A percentile compares a stretch with the other conserved stretches of the same genome.
These are phyloP conservation scores for Pegoplata infirma DNA, from an alignment of 2,888 invertebrate species.

Conservation along the genomic window DNA sequence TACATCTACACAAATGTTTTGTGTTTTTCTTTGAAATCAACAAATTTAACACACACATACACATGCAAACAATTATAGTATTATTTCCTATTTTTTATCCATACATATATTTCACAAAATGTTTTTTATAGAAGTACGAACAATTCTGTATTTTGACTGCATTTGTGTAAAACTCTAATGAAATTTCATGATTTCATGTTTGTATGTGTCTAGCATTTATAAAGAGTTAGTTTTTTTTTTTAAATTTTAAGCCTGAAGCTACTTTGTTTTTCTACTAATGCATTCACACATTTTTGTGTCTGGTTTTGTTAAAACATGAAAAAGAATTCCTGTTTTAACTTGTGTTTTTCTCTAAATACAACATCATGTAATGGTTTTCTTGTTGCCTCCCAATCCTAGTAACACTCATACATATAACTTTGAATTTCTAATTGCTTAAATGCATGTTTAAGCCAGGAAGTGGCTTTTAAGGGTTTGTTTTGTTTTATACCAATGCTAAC, in stretches of 20 bases:
- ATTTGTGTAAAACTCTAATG: constrained; percentile 49
- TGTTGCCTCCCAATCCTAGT: neutral
- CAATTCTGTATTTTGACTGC: constrained; percentile 50
- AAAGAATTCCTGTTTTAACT: constrained; percentile 5
- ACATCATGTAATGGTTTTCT: neutral
- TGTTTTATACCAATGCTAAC: neutral
- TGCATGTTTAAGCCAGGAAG: constrained; percentile 35
- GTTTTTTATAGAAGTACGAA: neutral
- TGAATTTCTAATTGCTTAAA: constrained; percentile 40
- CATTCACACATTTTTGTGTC: neutral
- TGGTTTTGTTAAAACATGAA: neutral
- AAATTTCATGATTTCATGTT: constrained; percentile 46
- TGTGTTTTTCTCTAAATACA: neutral
- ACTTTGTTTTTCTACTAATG: constrained; percentile 9
- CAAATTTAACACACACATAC: constrained; percentile 38
- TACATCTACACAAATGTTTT: constrained; percentile 2
- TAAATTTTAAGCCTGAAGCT: neutral
- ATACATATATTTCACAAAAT: constrained; percentile 2
- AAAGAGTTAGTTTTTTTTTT: neutral
- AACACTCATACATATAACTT: neutral
- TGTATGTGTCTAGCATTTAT: no score
- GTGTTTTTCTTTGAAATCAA: constrained; percentile 8
- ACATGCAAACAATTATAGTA: constrained; percentile 41
- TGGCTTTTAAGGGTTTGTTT: constrained; percentile 15
- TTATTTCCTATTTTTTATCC: constrained; percentile 19